These are phyloP conservation scores for Rutilus rutilus DNA, from an alignment of 2,113 vertebrate species.

Conservation along the genomic window DNA sequence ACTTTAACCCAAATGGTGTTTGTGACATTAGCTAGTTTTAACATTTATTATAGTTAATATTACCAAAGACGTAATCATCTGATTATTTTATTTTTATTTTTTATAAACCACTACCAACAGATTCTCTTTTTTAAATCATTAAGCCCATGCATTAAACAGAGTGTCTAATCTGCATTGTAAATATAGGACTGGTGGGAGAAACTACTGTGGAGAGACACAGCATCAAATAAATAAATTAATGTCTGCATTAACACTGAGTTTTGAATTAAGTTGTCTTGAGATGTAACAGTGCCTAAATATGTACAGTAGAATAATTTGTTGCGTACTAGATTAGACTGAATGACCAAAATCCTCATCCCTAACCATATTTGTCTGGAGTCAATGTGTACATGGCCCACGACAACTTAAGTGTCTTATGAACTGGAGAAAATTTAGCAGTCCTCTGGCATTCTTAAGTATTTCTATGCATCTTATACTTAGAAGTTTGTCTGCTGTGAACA, in stretches of 20 bases:
- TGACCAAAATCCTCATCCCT: background rate
- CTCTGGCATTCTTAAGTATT: background rate
- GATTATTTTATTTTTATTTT: background rate
- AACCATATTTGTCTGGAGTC: background rate
- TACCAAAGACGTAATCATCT: background rate
- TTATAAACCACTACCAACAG: background rate
- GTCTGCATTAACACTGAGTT: too few species aligned
- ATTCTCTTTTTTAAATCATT: background rate
- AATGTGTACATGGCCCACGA: background rate
- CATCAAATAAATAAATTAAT: background rate
- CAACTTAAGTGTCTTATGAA: background rate
- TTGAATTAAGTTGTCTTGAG: too few species aligned
- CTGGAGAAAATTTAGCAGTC: background rate
- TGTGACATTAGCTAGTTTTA: background rate
- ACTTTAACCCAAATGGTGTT: background rate
- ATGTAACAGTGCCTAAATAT: too few species aligned
- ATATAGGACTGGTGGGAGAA: background rate
- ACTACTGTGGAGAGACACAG: background rate
- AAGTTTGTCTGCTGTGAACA: too few species aligned
- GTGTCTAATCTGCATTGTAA: background rate
- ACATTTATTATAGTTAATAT: background rate
- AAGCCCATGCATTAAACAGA: background rate
- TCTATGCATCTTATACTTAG: background rate
- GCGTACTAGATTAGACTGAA: background rate
- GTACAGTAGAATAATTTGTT: background rate